Evolutionary conservation across 2,888 invertebrate species (phyloP).

Genomic region (Mesorhabditis spiculigera): DNA sequence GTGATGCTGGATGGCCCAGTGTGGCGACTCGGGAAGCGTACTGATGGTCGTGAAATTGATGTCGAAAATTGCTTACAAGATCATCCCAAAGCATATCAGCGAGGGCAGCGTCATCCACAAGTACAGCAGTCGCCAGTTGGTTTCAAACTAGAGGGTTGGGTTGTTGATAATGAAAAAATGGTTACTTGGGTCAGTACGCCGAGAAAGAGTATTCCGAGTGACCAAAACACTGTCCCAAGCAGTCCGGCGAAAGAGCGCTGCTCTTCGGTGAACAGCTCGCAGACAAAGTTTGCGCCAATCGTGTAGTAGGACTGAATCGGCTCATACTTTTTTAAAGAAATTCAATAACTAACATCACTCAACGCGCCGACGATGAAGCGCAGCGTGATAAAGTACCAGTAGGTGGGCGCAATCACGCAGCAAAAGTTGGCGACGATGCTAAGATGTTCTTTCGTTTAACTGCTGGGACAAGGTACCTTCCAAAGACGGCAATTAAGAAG

Average conservation of each 20-base stretch:
- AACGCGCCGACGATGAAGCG: constrained; percentile 9
- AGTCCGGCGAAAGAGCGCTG: constrained; percentile 13
- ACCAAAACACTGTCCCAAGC: constrained; percentile 11
- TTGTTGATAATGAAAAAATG: not conserved
- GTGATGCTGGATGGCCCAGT: constrained; percentile 17
- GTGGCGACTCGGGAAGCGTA: constrained; percentile 19
- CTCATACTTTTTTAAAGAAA: not conserved
- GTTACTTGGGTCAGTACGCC: constrained; percentile 7
- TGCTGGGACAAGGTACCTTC: not conserved
- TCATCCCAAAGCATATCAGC: constrained; percentile 5
- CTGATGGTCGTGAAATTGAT: not conserved
- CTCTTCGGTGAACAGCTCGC: constrained; percentile 15
- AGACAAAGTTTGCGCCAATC: constrained; percentile 13
- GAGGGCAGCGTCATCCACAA: constrained; percentile 7
- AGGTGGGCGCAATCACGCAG: constrained; percentile 6
- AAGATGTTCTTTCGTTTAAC: not conserved
- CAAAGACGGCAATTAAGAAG: constrained; percentile 1
- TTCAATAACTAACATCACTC: constrained; percentile 9
- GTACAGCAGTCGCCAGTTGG: constrained; percentile 13
- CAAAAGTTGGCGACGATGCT: not conserved
- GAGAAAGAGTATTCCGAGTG: constrained; percentile 8
- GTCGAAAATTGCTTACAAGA: not conserved
- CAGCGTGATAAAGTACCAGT: not conserved
- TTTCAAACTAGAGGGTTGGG: not conserved
- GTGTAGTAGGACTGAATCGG: constrained; percentile 14